A percentile compares a stretch with the other conserved stretches of the same genome.
Evolutionary conservation across 2,888 invertebrate genomes (phyloP).

Genomic region (Cynaeus angustus): DNA sequence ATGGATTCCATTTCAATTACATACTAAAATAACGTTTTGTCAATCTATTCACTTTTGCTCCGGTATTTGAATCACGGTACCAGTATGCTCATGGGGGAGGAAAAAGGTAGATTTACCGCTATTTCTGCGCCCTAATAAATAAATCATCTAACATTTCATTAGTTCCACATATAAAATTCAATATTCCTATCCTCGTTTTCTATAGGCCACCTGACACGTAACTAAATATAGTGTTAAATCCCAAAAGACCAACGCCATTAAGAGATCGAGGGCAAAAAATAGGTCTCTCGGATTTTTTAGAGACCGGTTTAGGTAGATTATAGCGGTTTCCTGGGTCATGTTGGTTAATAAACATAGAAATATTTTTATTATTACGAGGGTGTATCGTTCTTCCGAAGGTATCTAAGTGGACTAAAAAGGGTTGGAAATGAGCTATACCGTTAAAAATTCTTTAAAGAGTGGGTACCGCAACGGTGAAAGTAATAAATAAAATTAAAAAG

Average conservation of each 20-base stretch:
- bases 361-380: conserved; percentile 42
- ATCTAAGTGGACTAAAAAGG: conserved; percentile 20
- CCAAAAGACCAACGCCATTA: conserved; percentile 9
- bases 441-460: conserved; percentile 29
- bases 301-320: conserved; percentile 19
- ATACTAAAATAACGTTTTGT: conserved; percentile 30
- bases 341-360: conserved; percentile 28
- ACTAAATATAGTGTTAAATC: conserved; percentile 53
- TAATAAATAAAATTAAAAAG: conserved; percentile 33
- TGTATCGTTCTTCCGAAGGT: conserved; percentile 24
- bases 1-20: conserved; percentile 68
- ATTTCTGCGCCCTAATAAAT: conserved; percentile 44
- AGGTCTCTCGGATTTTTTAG: conserved; percentile 4
- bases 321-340: conserved; percentile 25
- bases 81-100: conserved; percentile 34
- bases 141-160: conserved; percentile 51
- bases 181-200: conserved; percentile 48
- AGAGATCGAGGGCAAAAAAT: conserved; percentile 36
- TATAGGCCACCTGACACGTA: conserved; percentile 58
- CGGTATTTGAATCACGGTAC: background rate
- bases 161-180: conserved; percentile 45
- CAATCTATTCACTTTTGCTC: conserved; percentile 25
- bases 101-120: conserved; percentile 56
- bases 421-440: conserved; percentile 21
- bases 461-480: conserved; percentile 7